phyloP scores from a whole-genome alignment of 2,888 invertebrate genomes.

The Apotomis turbidana region DNA sequence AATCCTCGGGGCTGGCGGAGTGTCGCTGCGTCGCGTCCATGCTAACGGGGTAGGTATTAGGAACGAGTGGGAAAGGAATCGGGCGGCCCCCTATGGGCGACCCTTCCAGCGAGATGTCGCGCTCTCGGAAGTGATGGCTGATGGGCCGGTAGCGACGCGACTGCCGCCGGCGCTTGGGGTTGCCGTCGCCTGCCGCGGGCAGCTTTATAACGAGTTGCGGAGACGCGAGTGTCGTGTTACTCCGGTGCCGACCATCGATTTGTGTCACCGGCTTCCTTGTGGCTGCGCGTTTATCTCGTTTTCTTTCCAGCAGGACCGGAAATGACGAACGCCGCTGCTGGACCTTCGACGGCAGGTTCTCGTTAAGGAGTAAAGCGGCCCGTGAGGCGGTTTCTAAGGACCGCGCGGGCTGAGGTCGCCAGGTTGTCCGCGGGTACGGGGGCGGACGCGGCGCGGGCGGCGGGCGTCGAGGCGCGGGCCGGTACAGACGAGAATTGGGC shows the following conservation, averaged over 20 bases:
- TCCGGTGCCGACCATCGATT: neutral
- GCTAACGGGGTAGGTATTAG: conserved; percentile 16
- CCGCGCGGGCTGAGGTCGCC: conserved; percentile 52
- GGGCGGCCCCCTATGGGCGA: conserved; percentile 31
- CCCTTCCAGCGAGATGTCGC: neutral
- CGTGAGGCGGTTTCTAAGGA: conserved; percentile 52
- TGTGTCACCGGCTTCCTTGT: neutral
- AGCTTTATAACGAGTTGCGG: conserved; percentile 44
- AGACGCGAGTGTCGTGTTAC: conserved; percentile 10
- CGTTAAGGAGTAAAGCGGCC: conserved; percentile 49
- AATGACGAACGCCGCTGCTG: neutral
- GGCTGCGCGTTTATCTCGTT: conserved; percentile 42
- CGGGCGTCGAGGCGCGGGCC: conserved; percentile 53
- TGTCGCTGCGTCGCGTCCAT: conserved; percentile 59
- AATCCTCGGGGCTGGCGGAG: conserved; percentile 86
- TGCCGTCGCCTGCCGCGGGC: conserved; percentile 32
- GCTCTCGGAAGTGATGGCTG: conserved; percentile 32
- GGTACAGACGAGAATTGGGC: conserved; percentile 71
- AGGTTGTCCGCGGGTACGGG: conserved; percentile 49
- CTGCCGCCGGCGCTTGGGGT: neutral
- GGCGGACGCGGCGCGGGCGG: conserved; percentile 52
- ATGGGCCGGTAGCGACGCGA: conserved; percentile 18
- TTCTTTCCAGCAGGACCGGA: neutral
- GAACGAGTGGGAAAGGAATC: conserved; percentile 1
- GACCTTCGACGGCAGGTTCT: conserved; percentile 34